Evolutionary conservation across 2,797 vertebrate genomes (phyloP).

Genomic region (Sebastes vulpes): DNA sequence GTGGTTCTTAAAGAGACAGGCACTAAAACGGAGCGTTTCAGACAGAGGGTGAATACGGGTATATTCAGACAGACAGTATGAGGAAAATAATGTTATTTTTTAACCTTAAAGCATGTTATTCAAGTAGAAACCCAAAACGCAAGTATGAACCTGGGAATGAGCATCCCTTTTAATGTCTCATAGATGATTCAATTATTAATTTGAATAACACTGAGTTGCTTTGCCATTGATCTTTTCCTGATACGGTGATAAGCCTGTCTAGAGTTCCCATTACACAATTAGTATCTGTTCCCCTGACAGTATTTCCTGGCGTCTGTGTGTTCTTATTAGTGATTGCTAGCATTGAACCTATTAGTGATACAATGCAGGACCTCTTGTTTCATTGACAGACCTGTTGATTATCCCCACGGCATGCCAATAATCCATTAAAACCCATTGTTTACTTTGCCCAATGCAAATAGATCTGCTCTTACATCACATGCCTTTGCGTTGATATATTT

Average conservation of each 20-base stretch:
- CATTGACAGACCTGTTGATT: slow-evolving; percentile 63
- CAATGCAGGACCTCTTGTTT: slow-evolving; percentile 47
- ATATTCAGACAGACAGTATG: too few relatives aligned
- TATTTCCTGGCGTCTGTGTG: slow-evolving; percentile 22
- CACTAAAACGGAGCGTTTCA: too few relatives aligned
- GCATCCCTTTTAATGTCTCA: background rate
- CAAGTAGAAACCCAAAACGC: too few relatives aligned
- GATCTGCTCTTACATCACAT: slow-evolving; percentile 50
- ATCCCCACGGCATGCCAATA: slow-evolving; percentile 41
- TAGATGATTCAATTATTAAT: background rate
- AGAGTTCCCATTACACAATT: slow-evolving; percentile 9
- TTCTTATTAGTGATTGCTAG: slow-evolving; percentile 46
- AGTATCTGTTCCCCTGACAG: slow-evolving; percentile 12
- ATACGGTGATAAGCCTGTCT: background rate
- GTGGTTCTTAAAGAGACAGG: too few relatives aligned
- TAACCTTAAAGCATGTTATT: too few relatives aligned
- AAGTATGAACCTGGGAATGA: too few relatives aligned
- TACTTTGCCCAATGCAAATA: slow-evolving; percentile 59
- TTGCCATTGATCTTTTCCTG: slow-evolving; percentile 8
- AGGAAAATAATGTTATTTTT: too few relatives aligned
- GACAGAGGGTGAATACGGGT: too few relatives aligned
- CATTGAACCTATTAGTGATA: slow-evolving; percentile 44
- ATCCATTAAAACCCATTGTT: slow-evolving; percentile 66
- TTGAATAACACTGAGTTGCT: background rate
- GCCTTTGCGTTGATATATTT: slow-evolving; percentile 53